Evolutionary conservation across 2,797 vertebrate genomes (phyloP).

Genomic region (Tarsius wallacei): DNA sequence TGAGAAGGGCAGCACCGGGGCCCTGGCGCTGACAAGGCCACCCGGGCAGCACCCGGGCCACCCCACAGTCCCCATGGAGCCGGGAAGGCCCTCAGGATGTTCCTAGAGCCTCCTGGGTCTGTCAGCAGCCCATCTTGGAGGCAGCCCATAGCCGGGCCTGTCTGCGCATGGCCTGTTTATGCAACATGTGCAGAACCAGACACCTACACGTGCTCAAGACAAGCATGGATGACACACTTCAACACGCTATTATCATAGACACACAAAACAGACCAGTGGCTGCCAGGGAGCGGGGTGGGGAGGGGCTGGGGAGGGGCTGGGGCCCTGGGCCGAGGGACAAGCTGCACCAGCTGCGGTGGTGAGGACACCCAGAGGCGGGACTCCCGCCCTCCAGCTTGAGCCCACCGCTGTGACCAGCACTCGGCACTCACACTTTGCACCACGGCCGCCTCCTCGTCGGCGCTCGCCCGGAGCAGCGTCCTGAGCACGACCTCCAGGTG

Average conservation of each 20-base stretch:
- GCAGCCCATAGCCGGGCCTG: background rate
- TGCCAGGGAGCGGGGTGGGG: no score
- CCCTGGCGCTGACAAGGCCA: no score
- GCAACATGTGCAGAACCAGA: background rate
- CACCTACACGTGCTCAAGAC: fast-evolving
- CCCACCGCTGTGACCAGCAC: fast-evolving
- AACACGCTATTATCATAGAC: background rate
- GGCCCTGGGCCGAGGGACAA: background rate
- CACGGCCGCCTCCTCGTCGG: conserved; percentile 93
- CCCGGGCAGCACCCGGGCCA: no score
- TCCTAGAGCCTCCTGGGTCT: background rate
- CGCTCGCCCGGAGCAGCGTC: conserved; percentile 93
- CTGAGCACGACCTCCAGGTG: conserved; percentile 95
- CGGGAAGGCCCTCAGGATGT: background rate
- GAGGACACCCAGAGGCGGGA: background rate
- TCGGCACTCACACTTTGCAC: conserved; percentile 93
- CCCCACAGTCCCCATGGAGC: background rate
- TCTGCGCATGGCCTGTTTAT: fast-evolving
- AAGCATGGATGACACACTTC: background rate
- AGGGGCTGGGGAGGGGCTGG: no score
- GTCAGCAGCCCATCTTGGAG: background rate
- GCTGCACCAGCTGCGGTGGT: no score
- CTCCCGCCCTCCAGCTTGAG: no score
- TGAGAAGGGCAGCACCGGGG: background rate
- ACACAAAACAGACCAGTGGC: background rate